Conservation (phyloP, 1,140 invertebrate species). For the Pogonomyrmex californicus region DNA sequence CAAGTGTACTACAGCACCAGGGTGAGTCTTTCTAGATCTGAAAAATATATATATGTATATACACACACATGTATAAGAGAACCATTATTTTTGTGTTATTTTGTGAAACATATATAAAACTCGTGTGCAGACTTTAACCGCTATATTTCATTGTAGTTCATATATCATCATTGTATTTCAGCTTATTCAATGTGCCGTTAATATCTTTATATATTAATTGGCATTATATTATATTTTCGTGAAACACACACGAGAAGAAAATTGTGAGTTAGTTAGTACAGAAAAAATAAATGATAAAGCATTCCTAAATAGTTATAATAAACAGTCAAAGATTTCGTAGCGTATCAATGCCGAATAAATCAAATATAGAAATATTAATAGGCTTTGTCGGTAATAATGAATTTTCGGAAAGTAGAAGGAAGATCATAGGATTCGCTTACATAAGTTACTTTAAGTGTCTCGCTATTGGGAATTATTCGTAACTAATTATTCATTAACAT, state of each 20-base stretch:
- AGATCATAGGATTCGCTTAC: constrained; percentile 36
- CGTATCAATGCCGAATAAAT: constrained; percentile 28
- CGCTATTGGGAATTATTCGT: constrained; percentile 53
- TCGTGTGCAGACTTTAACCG: constrained; percentile 42
- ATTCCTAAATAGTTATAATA: constrained; percentile 36
- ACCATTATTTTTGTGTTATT: constrained; percentile 60
- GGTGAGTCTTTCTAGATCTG: constrained; percentile 97
- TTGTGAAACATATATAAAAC: constrained; percentile 54
- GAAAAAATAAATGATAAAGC: constrained; percentile 44
- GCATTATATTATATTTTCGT: constrained; percentile 15
- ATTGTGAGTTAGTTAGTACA: constrained; percentile 24
- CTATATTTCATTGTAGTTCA: constrained; percentile 28
- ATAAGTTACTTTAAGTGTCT: constrained; percentile 52
- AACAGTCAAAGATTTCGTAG: neutral
- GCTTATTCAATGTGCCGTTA: constrained; percentile 36
- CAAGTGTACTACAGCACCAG: constrained; percentile 97
- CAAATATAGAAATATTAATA: constrained; percentile 35
- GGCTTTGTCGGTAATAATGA: constrained; percentile 29
- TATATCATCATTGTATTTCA: constrained; percentile 32
- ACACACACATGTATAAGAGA: constrained; percentile 45
- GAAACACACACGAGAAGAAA: constrained; percentile 14
- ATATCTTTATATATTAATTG: constrained; percentile 38
- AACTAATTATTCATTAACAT: constrained; percentile 22
- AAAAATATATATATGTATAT: constrained; percentile 84
- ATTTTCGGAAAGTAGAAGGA: constrained; percentile 46